Evolutionary conservation across 2,888 invertebrate genomes (phyloP), one percentile per base, ranked within the genome.

Genomic region (Oasisia sp.): DNA sequence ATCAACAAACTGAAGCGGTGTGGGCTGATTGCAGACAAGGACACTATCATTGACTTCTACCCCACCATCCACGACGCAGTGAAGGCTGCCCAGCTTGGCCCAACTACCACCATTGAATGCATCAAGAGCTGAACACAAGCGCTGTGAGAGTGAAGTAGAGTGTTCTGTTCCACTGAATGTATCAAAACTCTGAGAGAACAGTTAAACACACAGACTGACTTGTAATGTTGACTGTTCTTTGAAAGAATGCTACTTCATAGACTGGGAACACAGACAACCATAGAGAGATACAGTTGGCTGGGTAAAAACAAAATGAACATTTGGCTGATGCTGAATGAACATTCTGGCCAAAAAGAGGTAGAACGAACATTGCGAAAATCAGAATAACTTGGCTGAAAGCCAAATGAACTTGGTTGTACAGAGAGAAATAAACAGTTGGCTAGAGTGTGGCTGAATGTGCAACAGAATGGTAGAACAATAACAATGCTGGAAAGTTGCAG

Each of bases 41-140:
- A 74, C n/a, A 74, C 74, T n/a, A 74, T 74, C 74, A 74, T 74
- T 74, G 27, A 74, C 74, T 74, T 74, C 74, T 74, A 74, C 74
- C 74, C 74, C 19, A 74, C 74, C 7, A 74, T 74, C 7, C 74
- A 74, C n/a, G 74, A 74, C n/a, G 74, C 74, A 74, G 74, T 74
- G 19, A 74, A 74, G 74, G 74, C 19, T 27, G 74, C 74, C 74
- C 74, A 74, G 27, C 3, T 14, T 74, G 74, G 27, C 0, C 74
- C 27, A 8, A 27, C 27, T 74, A 19, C 74, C 27, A 74, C 74
- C 74, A 74, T 19, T 27, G 74, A 74, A 19, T 74, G 74, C n/a
- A 27, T 7, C n/a, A 74, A 74, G 74, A 27, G 74, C 27, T 74
- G 74, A 74, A 74, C 74, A 74, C 27, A 19, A 74, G 74, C 2